Evolutionary conservation across 2,888 invertebrate species (phyloP).

Genomic region (Brenthis ino): DNA sequence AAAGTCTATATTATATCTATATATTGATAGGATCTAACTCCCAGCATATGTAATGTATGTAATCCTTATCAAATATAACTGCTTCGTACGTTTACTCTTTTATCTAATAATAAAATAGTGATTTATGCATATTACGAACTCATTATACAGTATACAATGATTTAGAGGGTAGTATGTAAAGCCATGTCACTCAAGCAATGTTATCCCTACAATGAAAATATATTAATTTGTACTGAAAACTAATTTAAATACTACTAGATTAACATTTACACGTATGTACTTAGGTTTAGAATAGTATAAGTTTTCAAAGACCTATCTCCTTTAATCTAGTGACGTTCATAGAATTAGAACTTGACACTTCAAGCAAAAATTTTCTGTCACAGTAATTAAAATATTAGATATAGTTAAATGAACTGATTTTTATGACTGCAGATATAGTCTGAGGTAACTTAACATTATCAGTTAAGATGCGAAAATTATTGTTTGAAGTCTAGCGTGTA

Average conservation of each 20-base stretch:
- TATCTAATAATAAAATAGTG: conserved; percentile 31
- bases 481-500: conserved; percentile 59
- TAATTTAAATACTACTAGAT: conserved; percentile 37
- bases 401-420: conserved; percentile 63
- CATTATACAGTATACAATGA: conserved; percentile 25
- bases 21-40: conserved; percentile 34
- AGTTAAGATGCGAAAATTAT: conserved; percentile 60
- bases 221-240: conserved; percentile 35
- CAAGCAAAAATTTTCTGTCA: conserved; percentile 65
- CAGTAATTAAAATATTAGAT: conserved; percentile 48
- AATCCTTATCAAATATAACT: conserved; percentile 35
- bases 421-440: conserved; percentile 67
- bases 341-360: conserved; percentile 46
- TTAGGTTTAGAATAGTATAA: conserved; percentile 37
- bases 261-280: conserved; percentile 38
- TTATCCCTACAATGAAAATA: conserved; percentile 35
- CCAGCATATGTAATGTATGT: conserved; percentile 36
- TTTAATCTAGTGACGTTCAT: conserved; percentile 19
- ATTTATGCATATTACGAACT: conserved; percentile 27
- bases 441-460: conserved; percentile 53
- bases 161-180: conserved; percentile 27
- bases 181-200: conserved; percentile 31
- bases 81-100: conserved; percentile 36
- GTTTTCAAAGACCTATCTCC: conserved; percentile 25
- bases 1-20: conserved; percentile 38